Base-by-base conservation (phyloP, 2,797 vertebrate species). In the Anguilla obscura region DNA sequence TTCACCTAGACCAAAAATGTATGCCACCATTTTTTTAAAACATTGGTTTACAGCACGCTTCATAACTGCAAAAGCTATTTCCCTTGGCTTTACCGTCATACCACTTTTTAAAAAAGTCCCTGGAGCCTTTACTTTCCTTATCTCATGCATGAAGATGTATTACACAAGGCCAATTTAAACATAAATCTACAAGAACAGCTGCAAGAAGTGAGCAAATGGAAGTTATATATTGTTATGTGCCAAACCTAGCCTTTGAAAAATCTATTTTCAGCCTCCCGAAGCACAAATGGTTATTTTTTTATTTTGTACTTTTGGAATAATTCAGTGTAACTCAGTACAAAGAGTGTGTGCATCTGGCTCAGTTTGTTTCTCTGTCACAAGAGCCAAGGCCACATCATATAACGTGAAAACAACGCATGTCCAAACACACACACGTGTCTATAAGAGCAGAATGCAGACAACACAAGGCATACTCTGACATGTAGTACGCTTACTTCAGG, bases 161-260 rank as follows among this genome's bases (percentile, higher is more conserved):
- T 14, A 50, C n/a, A n/a, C 79, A 48, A 82, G 79, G 10, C 8
- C 45, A 82, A 82, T 50, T 82, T 50, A 82, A 82, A 33, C 45
- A 50, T 50, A 82, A n/a, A 82, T 50, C 40, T 45, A 82, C 79
- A 82, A 82, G 7, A 82, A 50, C 79, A 82, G 79, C 79, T 82
- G 45, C 79, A 82, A 48, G 79, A 24, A 45, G 18, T 12, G 45
- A 48, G 40, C 45, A 48, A n/a, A 50, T 50, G 79, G 16, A 36
- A 82, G 33, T 79, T 40, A 79, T 79, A 36, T 21, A 45, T 6
- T 21, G 74, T 40, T 14, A 74, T 74, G 74, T 4, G 74, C 36
- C 33, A 40, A 33, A 79, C 9, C 74, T 8, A 79, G 18, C 33
- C 33, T 50, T 24, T n/a, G 21, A 82, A 82, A 79, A 48, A 82